Conservation (phyloP, 2,888 invertebrate species). For the Drosophila atripex region DNA sequence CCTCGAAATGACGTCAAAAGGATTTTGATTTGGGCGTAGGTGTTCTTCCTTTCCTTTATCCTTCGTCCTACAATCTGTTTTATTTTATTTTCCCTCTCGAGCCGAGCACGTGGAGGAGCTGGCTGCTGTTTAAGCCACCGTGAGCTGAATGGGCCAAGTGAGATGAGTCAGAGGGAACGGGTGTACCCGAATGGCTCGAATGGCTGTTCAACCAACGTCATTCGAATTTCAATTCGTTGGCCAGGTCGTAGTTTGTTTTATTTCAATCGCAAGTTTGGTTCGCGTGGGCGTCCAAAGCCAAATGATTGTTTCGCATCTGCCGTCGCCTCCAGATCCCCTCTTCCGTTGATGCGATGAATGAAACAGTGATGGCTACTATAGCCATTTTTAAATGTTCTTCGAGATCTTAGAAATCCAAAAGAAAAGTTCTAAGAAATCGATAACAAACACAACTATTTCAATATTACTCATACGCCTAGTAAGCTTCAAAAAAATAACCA, state of each 20-base stretch:
- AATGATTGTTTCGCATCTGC: constrained; percentile 45
- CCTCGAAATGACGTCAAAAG: constrained; percentile 67
- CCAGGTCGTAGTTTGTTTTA: constrained; percentile 52
- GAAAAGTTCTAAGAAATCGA: not conserved
- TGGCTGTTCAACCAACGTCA: constrained; percentile 35
- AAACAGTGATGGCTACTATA: constrained; percentile 4
- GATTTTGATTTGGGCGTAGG: constrained; percentile 63
- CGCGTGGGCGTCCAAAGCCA: constrained; percentile 44
- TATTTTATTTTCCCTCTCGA: constrained; percentile 21
- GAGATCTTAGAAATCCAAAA: not conserved
- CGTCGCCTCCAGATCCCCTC: not conserved
- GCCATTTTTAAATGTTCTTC: not conserved
- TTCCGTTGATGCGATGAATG: not conserved
- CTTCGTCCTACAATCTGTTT: constrained; percentile 17
- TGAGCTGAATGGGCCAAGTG: constrained; percentile 27
- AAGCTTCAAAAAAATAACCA: not conserved
- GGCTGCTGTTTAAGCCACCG: constrained; percentile 30
- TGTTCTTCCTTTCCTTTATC: constrained; percentile 29
- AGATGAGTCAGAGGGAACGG: constrained; percentile 56
- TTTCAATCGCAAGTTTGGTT: constrained; percentile 59
- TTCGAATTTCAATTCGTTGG: constrained; percentile 44
- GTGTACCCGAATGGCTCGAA: constrained; percentile 7
- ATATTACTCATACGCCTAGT: constrained; percentile 12
- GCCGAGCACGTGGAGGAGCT: constrained; percentile 61
- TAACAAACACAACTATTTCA: no score